Conservation (phyloP, 2,888 invertebrate genomes). For the Apamea crenata region DNA sequence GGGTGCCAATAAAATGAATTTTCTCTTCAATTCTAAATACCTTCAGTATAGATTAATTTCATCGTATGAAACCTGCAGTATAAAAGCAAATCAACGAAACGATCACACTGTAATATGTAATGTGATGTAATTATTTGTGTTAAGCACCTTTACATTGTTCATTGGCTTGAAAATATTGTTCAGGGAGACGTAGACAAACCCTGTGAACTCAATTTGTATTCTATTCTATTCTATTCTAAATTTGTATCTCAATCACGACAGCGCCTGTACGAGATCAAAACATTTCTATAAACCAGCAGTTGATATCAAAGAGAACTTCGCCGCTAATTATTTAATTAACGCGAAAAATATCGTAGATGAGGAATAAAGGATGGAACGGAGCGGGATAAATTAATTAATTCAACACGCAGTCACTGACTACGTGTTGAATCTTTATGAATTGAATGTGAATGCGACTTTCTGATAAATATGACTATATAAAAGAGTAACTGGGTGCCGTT, state of each 20-base stretch:
- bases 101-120: slow-evolving; percentile 8
- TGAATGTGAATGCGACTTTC: background rate
- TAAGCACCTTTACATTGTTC: slow-evolving; percentile 41
- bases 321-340: slow-evolving; percentile 36
- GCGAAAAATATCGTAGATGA: slow-evolving; percentile 14
- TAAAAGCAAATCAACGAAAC: slow-evolving; percentile 11
- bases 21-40: background rate
- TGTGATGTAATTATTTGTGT: slow-evolving; percentile 43
- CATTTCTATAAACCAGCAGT: slow-evolving; percentile 21
- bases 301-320: slow-evolving; percentile 20
- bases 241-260: slow-evolving; percentile 24
- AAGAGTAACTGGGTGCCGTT: background rate
- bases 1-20: background rate
- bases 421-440: slow-evolving; percentile 11
- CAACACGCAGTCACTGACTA: background rate
- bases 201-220: slow-evolving; percentile 42
- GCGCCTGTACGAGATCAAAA: slow-evolving; percentile 32
- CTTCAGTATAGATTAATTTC: background rate
- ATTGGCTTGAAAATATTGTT: slow-evolving; percentile 50
- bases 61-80: background rate
- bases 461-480: slow-evolving; percentile 6
- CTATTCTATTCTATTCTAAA: no score
- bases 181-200: slow-evolving; percentile 20
- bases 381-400: slow-evolving; percentile 24
- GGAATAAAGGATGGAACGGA: slow-evolving; percentile 15